Evolutionary conservation across 2,797 vertebrate genomes (phyloP).

Genomic region (Salarias fasciatus): DNA sequence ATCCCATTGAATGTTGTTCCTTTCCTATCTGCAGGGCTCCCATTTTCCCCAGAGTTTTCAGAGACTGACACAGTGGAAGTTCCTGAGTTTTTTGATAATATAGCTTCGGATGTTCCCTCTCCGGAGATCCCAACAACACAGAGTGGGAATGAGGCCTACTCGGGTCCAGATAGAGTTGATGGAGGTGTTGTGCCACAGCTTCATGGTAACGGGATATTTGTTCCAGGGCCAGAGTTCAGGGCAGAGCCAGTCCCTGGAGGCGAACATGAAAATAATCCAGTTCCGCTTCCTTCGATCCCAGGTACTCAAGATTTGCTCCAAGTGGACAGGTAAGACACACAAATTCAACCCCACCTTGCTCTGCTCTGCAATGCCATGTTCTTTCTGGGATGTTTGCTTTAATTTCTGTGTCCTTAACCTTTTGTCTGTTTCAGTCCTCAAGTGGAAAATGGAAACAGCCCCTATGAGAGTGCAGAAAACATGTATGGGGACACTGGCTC

Average conservation of each 20-base stretch:
- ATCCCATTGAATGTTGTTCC: background rate
- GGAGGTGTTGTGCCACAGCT: background rate
- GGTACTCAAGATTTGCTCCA: constrained; percentile 18
- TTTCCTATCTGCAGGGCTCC: constrained; percentile 26
- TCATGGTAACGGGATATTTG: constrained; percentile 30
- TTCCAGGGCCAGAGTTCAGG: constrained; percentile 2
- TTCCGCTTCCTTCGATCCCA: constrained; percentile 12
- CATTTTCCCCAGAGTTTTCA: constrained; percentile 46
- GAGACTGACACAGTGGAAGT: constrained; percentile 27
- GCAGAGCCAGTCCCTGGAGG: constrained; percentile 3
- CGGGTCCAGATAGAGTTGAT: constrained; percentile 11
- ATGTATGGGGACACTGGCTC: constrained; percentile 44
- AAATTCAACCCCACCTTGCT: background rate
- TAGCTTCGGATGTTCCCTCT: constrained; percentile 25
- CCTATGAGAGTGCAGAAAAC: constrained; percentile 33
- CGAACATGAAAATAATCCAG: constrained; percentile 16
- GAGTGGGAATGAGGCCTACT: constrained; percentile 24
- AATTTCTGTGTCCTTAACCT: background rate
- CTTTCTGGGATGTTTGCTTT: background rate
- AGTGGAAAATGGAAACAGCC: background rate
- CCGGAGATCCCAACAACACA: constrained; percentile 31
- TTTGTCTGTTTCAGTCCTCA: constrained; percentile 30
- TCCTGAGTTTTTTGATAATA: constrained; percentile 51
- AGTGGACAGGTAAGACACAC: constrained; percentile 61
- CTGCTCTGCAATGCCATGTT: background rate